Base-by-base conservation (phyloP, 2,797 vertebrate genomes). In the Decapterus maruadsi region DNA sequence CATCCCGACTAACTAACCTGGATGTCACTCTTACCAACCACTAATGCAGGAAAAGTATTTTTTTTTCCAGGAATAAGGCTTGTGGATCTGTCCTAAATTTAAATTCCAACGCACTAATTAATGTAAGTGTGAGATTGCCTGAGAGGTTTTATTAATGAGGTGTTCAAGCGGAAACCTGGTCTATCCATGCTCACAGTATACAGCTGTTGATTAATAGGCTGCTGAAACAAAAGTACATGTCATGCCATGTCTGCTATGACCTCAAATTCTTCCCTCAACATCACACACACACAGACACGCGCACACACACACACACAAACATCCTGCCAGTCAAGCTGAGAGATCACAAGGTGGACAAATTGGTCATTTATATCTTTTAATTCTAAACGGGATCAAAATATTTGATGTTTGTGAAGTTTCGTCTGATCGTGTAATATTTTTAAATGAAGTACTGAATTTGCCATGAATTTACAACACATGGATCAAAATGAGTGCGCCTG, bases 181-280 rank as follows among this genome's bases (percentile, higher is more conserved):
- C 12, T 50, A 72, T 83, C 51, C 36, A 17, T 7, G 51, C 68
- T 78, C 8, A 4, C n/a, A 17, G 55, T 53, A 31, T 38, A 40
- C 36, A 6, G 31, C 66, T 61, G 65, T 63, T 89, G 75, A 89
- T 86, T 78, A 80, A 85, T 80, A n/a, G 62, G 36, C 42, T 78
- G 72, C 67, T 83, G 51, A 17, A 70, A 61, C 45, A 54, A 62
- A 75, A 29, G 22, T 68, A 13, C 20, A 45, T 38, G 20, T 7
- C 46, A 10, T 43, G 54, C 8, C 40, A 8, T 43, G 54, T 76
- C 46, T 66, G 62, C n/a, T 19, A 7, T 62, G 65, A 59, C 53
- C 38, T 31, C 31, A 7, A 48, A 72, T 45, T n/a, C 8, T 34
- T n/a, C 7, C 42, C 19, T 7, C 29, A 31, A 34, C 12, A 14